Percentiles rank a stretch among this genome's conserved stretches.
Conservation (phyloP, 1,140 invertebrate genomes). For the Drosophila novamexicana region DNA sequence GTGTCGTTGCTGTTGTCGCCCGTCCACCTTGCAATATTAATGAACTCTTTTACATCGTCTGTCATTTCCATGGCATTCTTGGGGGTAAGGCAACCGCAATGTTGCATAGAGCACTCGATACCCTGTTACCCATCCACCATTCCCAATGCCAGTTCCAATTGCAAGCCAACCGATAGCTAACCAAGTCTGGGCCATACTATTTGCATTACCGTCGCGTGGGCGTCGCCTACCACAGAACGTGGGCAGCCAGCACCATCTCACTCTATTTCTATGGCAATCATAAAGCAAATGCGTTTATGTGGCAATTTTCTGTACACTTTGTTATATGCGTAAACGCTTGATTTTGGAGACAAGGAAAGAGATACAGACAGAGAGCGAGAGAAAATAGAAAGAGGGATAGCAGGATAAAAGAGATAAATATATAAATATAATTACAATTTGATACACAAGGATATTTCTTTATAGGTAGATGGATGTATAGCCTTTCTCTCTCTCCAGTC, state of each 20-base stretch:
- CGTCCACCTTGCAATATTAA: slow-evolving; percentile 77
- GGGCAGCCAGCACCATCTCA: slow-evolving; percentile 33
- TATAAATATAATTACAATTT: no score
- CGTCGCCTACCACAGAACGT: slow-evolving; percentile 21
- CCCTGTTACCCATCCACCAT: background rate
- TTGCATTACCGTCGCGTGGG: slow-evolving; percentile 43
- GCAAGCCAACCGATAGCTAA: slow-evolving; percentile 1
- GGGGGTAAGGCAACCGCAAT: slow-evolving; percentile 38
- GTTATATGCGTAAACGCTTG: no score
- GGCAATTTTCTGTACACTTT: background rate
- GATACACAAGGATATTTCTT: no score
- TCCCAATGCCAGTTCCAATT: background rate
- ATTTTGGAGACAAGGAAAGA: no score
- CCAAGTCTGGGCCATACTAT: slow-evolving; percentile 40
- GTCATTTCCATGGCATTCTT: slow-evolving; percentile 67
- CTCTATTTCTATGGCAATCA: slow-evolving; percentile 26
- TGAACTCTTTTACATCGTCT: slow-evolving; percentile 82
- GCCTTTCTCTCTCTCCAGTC: no score
- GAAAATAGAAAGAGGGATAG: no score
- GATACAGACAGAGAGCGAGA: no score
- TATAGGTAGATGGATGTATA: no score
- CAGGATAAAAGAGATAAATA: no score
- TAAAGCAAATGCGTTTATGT: slow-evolving; percentile 38
- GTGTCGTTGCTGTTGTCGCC: slow-evolving; percentile 36
- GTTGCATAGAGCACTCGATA: slow-evolving; percentile 13